Evolutionary conservation across 2,797 vertebrate genomes (phyloP), one percentile per base, ranked within the genome.

Genomic region (Dendrocincla tyrannina): DNA sequence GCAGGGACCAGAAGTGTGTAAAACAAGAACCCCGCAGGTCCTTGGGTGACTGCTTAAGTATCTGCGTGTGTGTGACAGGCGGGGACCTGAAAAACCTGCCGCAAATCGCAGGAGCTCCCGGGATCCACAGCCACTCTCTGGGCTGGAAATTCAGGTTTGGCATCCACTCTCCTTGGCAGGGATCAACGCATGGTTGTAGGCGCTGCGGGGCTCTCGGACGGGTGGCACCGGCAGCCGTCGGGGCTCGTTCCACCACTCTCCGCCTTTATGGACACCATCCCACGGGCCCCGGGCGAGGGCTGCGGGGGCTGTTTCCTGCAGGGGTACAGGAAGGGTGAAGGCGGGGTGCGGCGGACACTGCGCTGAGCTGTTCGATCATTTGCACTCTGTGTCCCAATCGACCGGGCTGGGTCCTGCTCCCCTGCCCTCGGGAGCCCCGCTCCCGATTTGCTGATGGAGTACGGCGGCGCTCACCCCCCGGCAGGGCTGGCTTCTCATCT

Each of bases 51-150:
- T 53, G 95, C 91, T 98, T 97, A 98, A 97, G 90, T 97, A 97
- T 88, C 81, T n/a, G 84, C 59, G 69, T 96, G 93, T 66, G 87
- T 96, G 93, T 81, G 96, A 97, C 97, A 80, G 88, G 97, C 97
- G 60, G 87, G 88, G 96, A 97, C 97, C 97, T 97, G 98, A 97
- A 97, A 98, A 98, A 97, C 98, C 97, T 97, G 98, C 97, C 58
- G 92, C 83, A 92, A 95, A 95, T 94, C 89, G 46, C 93, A 55
- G 77, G 60, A 93, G 96, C 91, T 95, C 60, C 80, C 53, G 92
- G 55, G 73, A 37, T 73, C 64, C 82, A 73, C 89, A 91, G 62
- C 74, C 86, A 12, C 95, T 93, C 85, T 97, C 89, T 14, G 92
- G 96, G 97, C 98, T 92, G 94, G 97, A 97, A 97, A 96, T 97